Base-by-base conservation (phyloP, 1,140 invertebrate species). In the Drosophila azteca region DNA sequence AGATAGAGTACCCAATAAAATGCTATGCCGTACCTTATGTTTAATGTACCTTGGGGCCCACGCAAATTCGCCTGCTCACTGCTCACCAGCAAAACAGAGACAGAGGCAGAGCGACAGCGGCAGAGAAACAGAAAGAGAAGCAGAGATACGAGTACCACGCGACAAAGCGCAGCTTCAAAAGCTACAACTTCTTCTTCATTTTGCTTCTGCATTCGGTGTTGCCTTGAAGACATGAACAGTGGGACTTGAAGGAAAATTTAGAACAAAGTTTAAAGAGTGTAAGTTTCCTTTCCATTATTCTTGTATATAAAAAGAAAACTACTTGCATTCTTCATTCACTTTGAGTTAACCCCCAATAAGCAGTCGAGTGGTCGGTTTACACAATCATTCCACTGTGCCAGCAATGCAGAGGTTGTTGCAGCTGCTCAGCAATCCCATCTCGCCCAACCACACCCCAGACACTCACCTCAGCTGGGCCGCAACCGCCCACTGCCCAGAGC, bases 391-490 rank as follows among this genome's bases (percentile, higher is more conserved):
- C 67, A 82, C 67, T 43, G 57, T 61, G 39, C 53, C 58, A 44
- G 58, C 60, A 65, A 41, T 48, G 53, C 67, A 44, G 62, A 35
- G 39, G 46, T 54, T 76, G 80, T 54, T 76, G 80, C 66, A 79
- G 81, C 78, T 87, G 72, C 77, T 87, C 45, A 63, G 41, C 69
- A 44, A 73, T 58, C 70, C 48, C 65, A 67, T 77, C 77, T 84
- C 71, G 64, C 66, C 50, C 44, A 44, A 44, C 48, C 74, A 46
- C 70, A 71, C 80, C 72, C 48, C 49, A 67, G 43, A 49, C 68
- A 49, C 68, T 57, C 73, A 58, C 66, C 69, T 62, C 70, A 65
- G 63, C 61, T 78, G 63, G 48, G 11, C 55, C 45, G 52, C 65
- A 66, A 52, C 67, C 81, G 81, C 81, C 81, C 81, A 87, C 81